These are phyloP conservation scores for Hippocampus zosterae DNA, from an alignment of 2,113 vertebrate genomes.

Conservation along the genomic window DNA sequence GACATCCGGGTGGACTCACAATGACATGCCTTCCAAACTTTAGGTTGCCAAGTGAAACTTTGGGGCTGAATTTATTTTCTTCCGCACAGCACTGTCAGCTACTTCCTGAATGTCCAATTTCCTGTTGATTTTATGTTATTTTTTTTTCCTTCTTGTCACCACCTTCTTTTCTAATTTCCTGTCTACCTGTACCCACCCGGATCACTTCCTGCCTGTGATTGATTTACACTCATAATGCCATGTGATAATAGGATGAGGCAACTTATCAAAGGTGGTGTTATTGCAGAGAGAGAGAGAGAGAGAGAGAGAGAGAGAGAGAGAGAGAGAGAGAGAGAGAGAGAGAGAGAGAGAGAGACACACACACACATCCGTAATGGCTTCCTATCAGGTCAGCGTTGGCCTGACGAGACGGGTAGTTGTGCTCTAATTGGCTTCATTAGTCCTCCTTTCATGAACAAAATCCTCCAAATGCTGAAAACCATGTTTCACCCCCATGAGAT, in stretches of 20 bases:
- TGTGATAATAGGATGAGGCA: constrained; percentile 28
- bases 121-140: constrained; percentile 24
- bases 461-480: not conserved
- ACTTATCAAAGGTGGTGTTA: constrained; percentile 27
- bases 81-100: constrained; percentile 32
- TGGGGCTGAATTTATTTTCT: not conserved
- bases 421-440: not conserved
- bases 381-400: not conserved
- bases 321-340: too few relatives aligned
- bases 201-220: constrained; percentile 62
- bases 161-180: constrained; percentile 60
- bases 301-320: constrained; percentile 16
- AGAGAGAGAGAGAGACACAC: too few relatives aligned
- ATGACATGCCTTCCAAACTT: not conserved
- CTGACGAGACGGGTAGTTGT: not conserved
- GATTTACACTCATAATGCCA: constrained; percentile 45
- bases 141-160: constrained; percentile 2
- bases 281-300: constrained; percentile 25
- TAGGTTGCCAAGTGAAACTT: not conserved
- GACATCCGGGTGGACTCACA: not conserved
- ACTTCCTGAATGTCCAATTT: constrained; percentile 59
- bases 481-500: too few relatives aligned
- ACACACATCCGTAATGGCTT: not conserved
- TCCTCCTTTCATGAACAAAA: not conserved
- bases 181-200: constrained; percentile 45